Conservation (phyloP, 2,797 vertebrate species). For the Cheirogaleus major region DNA sequence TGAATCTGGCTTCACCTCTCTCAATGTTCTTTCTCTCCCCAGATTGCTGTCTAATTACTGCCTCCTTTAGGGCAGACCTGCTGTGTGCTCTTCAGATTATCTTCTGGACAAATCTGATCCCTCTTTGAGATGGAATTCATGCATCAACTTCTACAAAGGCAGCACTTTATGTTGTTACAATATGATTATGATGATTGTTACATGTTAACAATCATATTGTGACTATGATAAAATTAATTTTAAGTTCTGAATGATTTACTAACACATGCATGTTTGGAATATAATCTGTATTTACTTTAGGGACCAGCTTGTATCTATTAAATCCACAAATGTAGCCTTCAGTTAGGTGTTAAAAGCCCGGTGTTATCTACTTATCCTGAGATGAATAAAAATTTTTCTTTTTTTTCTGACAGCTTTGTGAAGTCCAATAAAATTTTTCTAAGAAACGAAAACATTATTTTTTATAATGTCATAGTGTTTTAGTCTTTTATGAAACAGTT, state of each 20-base stretch:
- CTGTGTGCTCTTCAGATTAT: neutral
- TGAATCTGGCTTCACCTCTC: neutral
- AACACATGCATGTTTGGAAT: neutral
- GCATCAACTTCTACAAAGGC: neutral
- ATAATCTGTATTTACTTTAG: neutral
- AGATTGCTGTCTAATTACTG: neutral
- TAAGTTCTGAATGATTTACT: neutral
- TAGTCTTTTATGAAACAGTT: constrained; percentile 5
- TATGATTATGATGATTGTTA: neutral
- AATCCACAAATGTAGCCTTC: neutral
- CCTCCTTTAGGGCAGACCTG: neutral
- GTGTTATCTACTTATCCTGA: neutral
- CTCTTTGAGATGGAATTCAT: neutral
- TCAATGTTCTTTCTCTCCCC: neutral
- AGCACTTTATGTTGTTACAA: neutral
- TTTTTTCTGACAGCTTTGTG: neutral
- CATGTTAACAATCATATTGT: neutral
- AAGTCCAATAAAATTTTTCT: neutral
- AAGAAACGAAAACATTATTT: neutral
- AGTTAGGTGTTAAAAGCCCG: neutral
- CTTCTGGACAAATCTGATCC: neutral
- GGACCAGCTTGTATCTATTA: neutral
- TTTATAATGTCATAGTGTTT: neutral
- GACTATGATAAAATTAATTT: neutral
- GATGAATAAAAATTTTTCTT: neutral